phyloP scores from a whole-genome alignment of 1,140 invertebrate genomes.

The Bombus superbus region DNA sequence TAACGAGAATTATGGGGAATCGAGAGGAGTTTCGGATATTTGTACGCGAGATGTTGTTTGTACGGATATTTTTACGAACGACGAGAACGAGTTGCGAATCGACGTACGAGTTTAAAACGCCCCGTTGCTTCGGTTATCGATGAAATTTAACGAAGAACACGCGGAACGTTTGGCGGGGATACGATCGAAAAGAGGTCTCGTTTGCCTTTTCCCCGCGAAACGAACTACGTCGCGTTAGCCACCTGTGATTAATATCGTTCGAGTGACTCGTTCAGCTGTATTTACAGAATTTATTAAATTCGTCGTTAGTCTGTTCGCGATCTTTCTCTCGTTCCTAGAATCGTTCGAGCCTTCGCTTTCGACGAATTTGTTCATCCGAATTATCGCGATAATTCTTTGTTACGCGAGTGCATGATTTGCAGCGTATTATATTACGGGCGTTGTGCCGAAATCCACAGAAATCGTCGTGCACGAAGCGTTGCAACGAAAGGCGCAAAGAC shows the following conservation, averaged over 20 bases:
- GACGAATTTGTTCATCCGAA: too few relatives aligned
- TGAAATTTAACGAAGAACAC: not conserved
- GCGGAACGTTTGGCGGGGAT: too few relatives aligned
- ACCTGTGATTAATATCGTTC: not conserved
- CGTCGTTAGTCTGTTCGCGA: not conserved
- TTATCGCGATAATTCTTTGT: too few relatives aligned
- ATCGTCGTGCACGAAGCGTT: too few relatives aligned
- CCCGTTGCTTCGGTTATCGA: not conserved
- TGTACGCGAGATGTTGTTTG: not conserved
- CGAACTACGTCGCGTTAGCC: not conserved
- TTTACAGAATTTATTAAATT: constrained; percentile 7
- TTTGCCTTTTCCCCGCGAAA: not conserved
- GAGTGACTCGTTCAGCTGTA: not conserved
- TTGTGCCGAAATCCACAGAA: too few relatives aligned
- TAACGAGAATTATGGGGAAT: not conserved
- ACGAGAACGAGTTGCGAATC: not conserved
- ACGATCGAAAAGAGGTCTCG: too few relatives aligned
- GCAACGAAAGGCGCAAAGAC: too few relatives aligned
- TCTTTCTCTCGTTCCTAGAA: too few relatives aligned
- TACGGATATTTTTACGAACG: not conserved
- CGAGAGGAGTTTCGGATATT: not conserved
- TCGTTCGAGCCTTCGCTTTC: not conserved
- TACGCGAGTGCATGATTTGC: too few relatives aligned
- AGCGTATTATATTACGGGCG: too few relatives aligned
- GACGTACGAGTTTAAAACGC: not conserved